Base-by-base conservation (phyloP, 2,888 invertebrate species). In the Clitarchus hookeri region DNA sequence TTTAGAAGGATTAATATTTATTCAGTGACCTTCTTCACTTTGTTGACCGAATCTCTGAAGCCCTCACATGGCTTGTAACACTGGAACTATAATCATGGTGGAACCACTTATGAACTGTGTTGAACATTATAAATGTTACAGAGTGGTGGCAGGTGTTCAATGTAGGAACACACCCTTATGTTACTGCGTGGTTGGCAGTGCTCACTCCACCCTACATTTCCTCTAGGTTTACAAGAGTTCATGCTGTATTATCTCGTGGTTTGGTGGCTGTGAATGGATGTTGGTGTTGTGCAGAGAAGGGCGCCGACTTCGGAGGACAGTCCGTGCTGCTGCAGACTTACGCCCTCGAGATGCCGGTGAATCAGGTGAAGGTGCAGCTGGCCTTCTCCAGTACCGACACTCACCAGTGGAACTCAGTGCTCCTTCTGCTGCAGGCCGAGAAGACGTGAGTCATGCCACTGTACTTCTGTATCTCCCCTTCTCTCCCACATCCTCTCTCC, bases 231-330 rank as follows among this genome's bases (percentile, higher is more conserved):
- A 23, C 9, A 83, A 83, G 44, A 36, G 26, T 44, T 83, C 8
- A 16, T 13, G 8, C 23, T 16, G 25, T 83, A 19, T 83, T 83
- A 26, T 4, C 36, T 36, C 36, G 36, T 36, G 36, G 36, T 4
- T 36, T 36, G 36, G 36, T 36, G 36, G 36, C 36, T 36, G 36
- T 53, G 53, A 53, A 53, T 19, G 53, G 8, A n/a, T 13, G 27
- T 53, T 84, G 19, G 0, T 84, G 88, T 48, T 84, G 88, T 48
- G 54, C 88, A 91, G 97, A 98, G 91, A 97, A 97, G 90, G 98
- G 97, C 0, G 97, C 97, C 0, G 96, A 96, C 90, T 98, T 98
- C 89, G 96, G 96, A 89, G 97, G 97, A 0, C 96, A 97, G 90
- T 97, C 97, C 26, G 95, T 96, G 87, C 91, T 98, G 78, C 96